phyloP scores from a whole-genome alignment of 2,888 invertebrate species.

The Synergus gifuensis region DNA sequence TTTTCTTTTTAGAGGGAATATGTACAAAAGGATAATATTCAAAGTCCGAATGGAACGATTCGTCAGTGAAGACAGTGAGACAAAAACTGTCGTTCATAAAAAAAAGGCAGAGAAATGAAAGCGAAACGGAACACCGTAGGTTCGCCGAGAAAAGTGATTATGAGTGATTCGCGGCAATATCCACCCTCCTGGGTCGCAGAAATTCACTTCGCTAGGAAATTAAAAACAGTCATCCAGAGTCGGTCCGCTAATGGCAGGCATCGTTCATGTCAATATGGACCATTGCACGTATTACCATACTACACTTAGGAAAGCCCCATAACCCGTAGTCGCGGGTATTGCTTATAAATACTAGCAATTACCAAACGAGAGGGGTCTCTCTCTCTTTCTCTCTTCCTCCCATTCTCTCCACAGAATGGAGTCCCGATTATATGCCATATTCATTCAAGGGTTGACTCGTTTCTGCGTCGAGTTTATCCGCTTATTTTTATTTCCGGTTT shows the following conservation, averaged over 20 bases:
- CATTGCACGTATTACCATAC: slow-evolving; percentile 78
- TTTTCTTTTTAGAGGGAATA: background rate
- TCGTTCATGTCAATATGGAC: slow-evolving; percentile 78
- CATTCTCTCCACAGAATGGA: slow-evolving; percentile 55
- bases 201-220: slow-evolving; percentile 77
- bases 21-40: background rate
- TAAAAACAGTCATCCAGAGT: slow-evolving; percentile 76
- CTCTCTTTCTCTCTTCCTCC: slow-evolving; percentile 48
- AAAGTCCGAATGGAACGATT: background rate
- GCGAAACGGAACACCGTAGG: slow-evolving; percentile 1
- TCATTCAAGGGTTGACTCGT: slow-evolving; percentile 41
- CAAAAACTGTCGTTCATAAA: background rate
- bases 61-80: slow-evolving; percentile 3
- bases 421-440: slow-evolving; percentile 65
- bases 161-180: slow-evolving; percentile 77
- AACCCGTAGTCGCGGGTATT: slow-evolving; percentile 66
- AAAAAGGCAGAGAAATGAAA: slow-evolving; percentile 17
- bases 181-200: slow-evolving; percentile 72
- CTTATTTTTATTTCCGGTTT: slow-evolving; percentile 38
- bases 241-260: slow-evolving; percentile 75
- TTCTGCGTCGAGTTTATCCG: slow-evolving; percentile 53
- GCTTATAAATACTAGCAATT: slow-evolving; percentile 78
- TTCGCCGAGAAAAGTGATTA: slow-evolving; percentile 69
- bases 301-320: slow-evolving; percentile 67
- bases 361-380: slow-evolving; percentile 65